Base-by-base conservation (phyloP, 2,888 invertebrate species). In the Sphaerophoria rueppellii region DNA sequence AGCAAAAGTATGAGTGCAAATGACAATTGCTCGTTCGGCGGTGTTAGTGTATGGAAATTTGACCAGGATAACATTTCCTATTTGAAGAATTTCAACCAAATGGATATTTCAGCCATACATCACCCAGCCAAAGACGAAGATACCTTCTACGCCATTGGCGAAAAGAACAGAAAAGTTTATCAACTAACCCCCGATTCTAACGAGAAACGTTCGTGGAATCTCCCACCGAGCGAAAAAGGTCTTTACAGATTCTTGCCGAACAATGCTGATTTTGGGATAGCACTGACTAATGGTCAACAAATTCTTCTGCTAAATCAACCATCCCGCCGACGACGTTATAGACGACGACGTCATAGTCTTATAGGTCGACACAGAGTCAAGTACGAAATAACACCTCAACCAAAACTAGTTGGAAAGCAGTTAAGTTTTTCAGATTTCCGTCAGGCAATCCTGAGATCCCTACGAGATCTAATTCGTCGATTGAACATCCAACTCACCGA, bases 121-220 rank as follows among this genome's bases (percentile, higher is more conserved):
- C 60, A 52, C 4, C 11, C 79, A 14, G 34, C 91, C 2, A 61
- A 88, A 57, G 80, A 89, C 67, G 88, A 90, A 4, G 88, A 88
- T 6, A 90, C 89, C 6, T 92, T 93, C 86, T 93, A 92, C 81
- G 91, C 90, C 1, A 79, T 89, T 40, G 87, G 87, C 9, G 74
- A 87, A 16, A 82, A 63, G 16, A 67, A 65, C 3, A 89, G 88
- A 69, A 87, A 88, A 9, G 88, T 91, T 0, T 77, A 87, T 4
- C 90, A 90, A 78, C 12, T 82, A 14, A 11, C 48, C 9, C 88
- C 88, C 60, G 88, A 89, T 88, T 91, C 91, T 89, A 87, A 86
- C 12, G 87, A 90, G 34, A 70, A 74, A 14, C 78, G 69, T 52
- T 65, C 87, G 50, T 88, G 87, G 88, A 78, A 86, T 63, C 54